Base-by-base conservation (phyloP, 2,888 invertebrate species). In the Margaritifera margaritifera region DNA sequence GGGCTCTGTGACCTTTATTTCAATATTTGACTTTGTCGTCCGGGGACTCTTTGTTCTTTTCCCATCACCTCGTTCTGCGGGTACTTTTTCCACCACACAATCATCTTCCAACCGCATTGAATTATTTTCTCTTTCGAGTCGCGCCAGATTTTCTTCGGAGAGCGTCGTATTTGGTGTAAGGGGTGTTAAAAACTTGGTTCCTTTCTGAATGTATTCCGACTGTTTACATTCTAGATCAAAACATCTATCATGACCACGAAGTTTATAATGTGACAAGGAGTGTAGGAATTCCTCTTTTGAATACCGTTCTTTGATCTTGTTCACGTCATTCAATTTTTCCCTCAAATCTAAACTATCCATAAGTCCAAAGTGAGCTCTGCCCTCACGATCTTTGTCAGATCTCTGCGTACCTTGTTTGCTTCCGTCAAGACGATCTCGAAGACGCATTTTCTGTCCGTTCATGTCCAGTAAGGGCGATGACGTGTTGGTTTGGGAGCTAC, bases 291-390 rank as follows among this genome's bases (percentile, higher is more conserved):
- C 55, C 52, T 77, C 70, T 22, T 67, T 72, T 20, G 77, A 77
- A 68, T 77, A 77, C 42, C 77, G 57, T 63, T 74, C 72, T 53
- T 77, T 77, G 6, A 77, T 74, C 57, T 74, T 74, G 54, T 77
- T 74, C 11, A 77, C 63, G 59, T 77, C 77, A 60, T 68, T 59
- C 19, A 77, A 61, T 31, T 64, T 68, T 64, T 77, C 77, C 52
- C 69, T 77, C 25, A 77, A 63, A 70, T 77, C 77, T 4, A 77
- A 63, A 27, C 68, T 74, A 50, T 77, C 77, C 20, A 77, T 77
- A 18, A 77, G 50, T 22, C 77, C 74, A 15, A 77, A 56, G 31
- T 74, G 72, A n/a, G 74, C 60, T 62, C 69, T 77, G 4, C 77
- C 77, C 42, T 42, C 42, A 42, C 11, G 15, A 11, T 42, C 3